phyloP scores from a whole-genome alignment of 2,113 vertebrate species.

The Neoarius graeffei region DNA sequence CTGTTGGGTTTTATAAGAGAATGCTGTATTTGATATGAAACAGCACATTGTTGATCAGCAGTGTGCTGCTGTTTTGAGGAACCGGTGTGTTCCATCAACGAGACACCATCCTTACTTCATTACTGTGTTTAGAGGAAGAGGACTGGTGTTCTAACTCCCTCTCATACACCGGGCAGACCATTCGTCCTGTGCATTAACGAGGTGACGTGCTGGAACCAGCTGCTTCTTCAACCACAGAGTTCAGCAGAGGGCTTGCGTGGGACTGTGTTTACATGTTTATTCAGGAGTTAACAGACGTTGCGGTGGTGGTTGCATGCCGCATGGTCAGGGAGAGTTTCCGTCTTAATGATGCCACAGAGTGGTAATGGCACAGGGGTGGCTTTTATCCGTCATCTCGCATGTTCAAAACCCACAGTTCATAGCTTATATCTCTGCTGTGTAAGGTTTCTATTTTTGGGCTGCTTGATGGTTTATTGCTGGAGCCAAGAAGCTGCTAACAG shows the following conservation, averaged over 20 bases:
- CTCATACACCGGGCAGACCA: not conserved
- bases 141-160: not conserved
- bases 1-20: not conserved
- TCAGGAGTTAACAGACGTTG: not conserved
- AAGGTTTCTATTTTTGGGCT: not conserved
- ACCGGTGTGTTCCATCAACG: not conserved
- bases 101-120: not conserved
- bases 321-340: not conserved
- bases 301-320: too few species aligned
- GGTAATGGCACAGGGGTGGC: not conserved
- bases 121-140: not conserved
- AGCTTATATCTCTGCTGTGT: not conserved
- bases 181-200: slow-evolving; percentile 24
- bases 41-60: not conserved
- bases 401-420: not conserved
- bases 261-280: not conserved
- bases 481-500: slow-evolving; percentile 16
- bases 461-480: slow-evolving; percentile 21
- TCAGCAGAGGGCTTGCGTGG: not conserved
- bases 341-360: not conserved
- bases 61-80: not conserved
- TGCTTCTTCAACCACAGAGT: not conserved
- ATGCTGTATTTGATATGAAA: not conserved
- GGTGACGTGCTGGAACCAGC: not conserved
- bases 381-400: not conserved